These are phyloP conservation scores for Cyphomyrus plagiostoma DNA, from an alignment of 2,113 vertebrate species.

Conservation along the genomic window DNA sequence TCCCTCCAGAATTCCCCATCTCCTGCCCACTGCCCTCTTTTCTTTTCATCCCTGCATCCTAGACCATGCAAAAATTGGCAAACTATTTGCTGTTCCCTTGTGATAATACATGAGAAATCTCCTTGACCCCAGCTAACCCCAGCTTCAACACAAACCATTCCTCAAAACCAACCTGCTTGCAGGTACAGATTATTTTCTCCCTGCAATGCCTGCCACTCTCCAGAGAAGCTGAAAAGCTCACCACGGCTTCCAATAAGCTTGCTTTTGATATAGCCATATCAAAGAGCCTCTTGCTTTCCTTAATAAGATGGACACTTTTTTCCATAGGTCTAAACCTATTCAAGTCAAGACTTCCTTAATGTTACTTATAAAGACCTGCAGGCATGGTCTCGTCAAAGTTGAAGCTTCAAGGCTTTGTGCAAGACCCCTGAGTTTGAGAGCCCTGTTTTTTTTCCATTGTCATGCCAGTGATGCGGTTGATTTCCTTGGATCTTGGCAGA, in stretches of 20 bases:
- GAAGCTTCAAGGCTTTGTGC: background rate
- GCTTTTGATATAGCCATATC: background rate
- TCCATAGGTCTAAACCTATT: background rate
- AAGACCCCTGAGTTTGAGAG: background rate
- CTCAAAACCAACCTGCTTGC: background rate
- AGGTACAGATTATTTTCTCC: constrained; percentile 2
- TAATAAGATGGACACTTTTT: background rate
- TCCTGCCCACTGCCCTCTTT: background rate
- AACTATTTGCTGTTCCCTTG: constrained; percentile 9
- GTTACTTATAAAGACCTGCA: background rate
- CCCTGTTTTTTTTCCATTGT: background rate
- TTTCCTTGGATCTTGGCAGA: background rate
- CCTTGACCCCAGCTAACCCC: background rate
- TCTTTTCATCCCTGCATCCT: background rate
- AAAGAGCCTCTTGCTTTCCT: background rate
- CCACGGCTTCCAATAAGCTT: background rate
- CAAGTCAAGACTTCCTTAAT: background rate
- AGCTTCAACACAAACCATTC: constrained; percentile 2
- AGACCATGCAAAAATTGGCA: background rate
- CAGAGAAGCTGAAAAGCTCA: background rate
- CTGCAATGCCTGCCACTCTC: background rate
- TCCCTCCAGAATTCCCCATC: background rate
- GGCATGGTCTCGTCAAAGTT: background rate
- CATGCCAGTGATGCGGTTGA: background rate
- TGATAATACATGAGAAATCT: background rate